These are phyloP conservation scores for Drosophila melanocephala DNA, from an alignment of 2,888 invertebrate genomes.

Conservation along the genomic window DNA sequence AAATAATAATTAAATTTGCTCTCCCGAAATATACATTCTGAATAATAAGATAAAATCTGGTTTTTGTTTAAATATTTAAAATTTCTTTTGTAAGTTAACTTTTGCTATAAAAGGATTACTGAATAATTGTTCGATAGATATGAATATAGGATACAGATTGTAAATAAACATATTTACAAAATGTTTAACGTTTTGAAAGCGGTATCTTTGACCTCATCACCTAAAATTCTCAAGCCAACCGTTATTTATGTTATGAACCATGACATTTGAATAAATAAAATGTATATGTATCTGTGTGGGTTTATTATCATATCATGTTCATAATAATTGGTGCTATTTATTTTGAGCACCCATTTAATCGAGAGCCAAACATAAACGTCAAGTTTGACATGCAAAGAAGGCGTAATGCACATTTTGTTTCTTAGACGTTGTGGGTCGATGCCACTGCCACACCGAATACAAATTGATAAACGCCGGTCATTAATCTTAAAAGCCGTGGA, in stretches of 20 bases:
- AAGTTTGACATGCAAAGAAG: conserved; percentile 11
- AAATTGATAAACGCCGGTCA: conserved; percentile 49
- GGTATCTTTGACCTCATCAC: background rate
- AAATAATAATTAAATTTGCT: background rate
- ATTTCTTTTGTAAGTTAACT: background rate
- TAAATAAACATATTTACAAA: background rate
- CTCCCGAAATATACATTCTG: background rate
- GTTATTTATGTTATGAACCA: background rate
- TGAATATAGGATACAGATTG: background rate
- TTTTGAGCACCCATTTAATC: background rate
- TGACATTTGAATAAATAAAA: background rate
- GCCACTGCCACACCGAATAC: conserved; percentile 24
- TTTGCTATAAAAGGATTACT: background rate
- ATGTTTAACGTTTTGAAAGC: background rate
- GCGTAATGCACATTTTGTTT: conserved; percentile 17
- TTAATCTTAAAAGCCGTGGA: conserved; percentile 64
- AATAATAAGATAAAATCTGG: background rate
- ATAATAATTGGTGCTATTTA: conserved; percentile 1
- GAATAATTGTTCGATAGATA: too few relatives aligned
- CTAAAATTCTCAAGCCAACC: background rate
- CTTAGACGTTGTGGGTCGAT: background rate
- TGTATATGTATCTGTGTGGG: background rate
- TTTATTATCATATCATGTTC: conserved; percentile 5
- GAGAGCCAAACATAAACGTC: conserved; percentile 3
- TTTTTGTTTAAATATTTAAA: background rate